Conservation (phyloP, 2,797 vertebrate species). For the Moxostoma hubbsi region DNA sequence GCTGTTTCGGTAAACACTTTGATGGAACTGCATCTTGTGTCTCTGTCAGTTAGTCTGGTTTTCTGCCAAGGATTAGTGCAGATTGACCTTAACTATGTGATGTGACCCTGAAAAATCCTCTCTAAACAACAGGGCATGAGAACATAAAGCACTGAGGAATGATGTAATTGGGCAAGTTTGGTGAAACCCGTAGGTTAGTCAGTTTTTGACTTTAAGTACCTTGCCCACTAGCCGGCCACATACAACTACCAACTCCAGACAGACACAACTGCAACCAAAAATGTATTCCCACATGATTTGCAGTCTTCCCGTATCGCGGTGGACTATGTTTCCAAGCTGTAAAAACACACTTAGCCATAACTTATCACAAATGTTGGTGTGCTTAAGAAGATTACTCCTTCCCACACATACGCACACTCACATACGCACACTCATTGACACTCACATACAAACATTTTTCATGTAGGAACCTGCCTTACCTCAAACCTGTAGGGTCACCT, state of each 20-base stretch:
- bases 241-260: not conserved
- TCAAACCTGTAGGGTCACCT: conserved; percentile 43
- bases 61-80: conserved; percentile 36
- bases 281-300: conserved; percentile 9
- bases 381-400: conserved; percentile 10
- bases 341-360: conserved; percentile 35
- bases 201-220: conserved; percentile 14
- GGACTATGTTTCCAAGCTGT: conserved; percentile 21
- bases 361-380: conserved; percentile 24
- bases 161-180: conserved; percentile 48
- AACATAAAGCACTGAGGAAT: conserved; percentile 39
- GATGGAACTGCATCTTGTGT: conserved; percentile 2
- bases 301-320: not conserved
- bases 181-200: conserved; percentile 28
- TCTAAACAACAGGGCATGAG: conserved; percentile 27
- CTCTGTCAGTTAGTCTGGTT: conserved; percentile 30
- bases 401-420: conserved; percentile 26
- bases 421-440: not conserved
- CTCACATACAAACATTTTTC: conserved; percentile 17
- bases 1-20: conserved; percentile 22
- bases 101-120: conserved; percentile 53
- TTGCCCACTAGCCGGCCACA: conserved; percentile 13
- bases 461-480: conserved; percentile 44
- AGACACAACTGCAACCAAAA: conserved; percentile 24
- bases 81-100: conserved; percentile 51